Evolutionary conservation across 2,888 invertebrate genomes (phyloP), one percentile per base, ranked within the genome.

Genomic region (Drosophila imparisetae): DNA sequence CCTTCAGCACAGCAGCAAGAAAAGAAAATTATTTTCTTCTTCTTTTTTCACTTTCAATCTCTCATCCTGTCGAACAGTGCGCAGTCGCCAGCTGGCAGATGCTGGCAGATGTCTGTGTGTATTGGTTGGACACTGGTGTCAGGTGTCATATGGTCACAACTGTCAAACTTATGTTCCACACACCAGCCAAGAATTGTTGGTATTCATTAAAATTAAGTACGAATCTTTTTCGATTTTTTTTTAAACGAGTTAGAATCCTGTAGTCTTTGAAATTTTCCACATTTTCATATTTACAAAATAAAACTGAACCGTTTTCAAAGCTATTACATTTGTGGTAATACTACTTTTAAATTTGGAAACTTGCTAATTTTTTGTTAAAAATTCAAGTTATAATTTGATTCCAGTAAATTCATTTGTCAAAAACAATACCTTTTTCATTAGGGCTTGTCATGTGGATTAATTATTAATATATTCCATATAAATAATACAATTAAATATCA

Each of bases 21-120:
- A 84, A 80, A 86, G 86, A 88, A 88, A 88, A 75, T 75, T 67
- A 18, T 55, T 60, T 63, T 45, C 67, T 27, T 55, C 54, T 42
- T 40, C 53, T 70, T 63, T 50, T 59, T 42, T 40, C 52, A n/a
- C 38, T 27, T 21, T 53, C 38, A 59, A 59, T 34, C 27, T 27
- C 45, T 32, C 57, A 40, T 8, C 15, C 13, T n/a, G 30, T n/a
- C 42, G 11, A 21, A 4, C 50, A 68, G 8, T 68, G 83, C 83
- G 83, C 83, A 83, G 72, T 32, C 81, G 78, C 78, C 55, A 42
- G 34, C 29, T 42, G 32, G 78, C 66, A 55, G 58, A 63, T 69
- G 66, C 84, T 83, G 36, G 77, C 64, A 53, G 54, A 62, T 69
- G 64, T 8, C 15, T 45, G 15, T 83, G 89, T 86, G 68, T 85